Evolutionary conservation across 2,888 invertebrate species (phyloP), one percentile per base, ranked within the genome.

Genomic region (Ochropleura leucogaster): DNA sequence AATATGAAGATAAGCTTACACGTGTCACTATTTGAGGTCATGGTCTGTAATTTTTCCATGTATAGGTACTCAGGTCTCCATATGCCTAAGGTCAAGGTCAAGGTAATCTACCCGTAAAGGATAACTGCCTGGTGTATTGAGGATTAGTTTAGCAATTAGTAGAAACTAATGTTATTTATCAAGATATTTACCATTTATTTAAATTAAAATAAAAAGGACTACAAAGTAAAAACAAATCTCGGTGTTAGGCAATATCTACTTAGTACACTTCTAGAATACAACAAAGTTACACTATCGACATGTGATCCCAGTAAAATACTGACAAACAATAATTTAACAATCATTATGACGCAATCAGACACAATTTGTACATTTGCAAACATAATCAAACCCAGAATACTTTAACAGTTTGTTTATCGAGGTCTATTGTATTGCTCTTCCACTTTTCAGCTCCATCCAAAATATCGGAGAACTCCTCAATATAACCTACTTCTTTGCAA

Each of bases 361-460:
- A 87, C 87, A 75, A 86, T 91, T 93, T 92, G 92, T 91, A 93
- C 92, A 87, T 85, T 83, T 64, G 77, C 83, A 77, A 84, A 83
- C 65, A 77, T 78, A 70, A 80, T 94, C 81, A 96, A 82, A 96
- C 96, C 96, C 96, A 96, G 90, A 96, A 96, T 73, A 96, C 96
- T 93, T 96, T 94, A 12, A 96, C 92, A 68, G 92, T 89, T 89
- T 95, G 95, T 80, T 95, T 94, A 71, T 95, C 94, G 55, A 95
- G 84, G 84, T 93, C 93, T 71, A 94, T 87, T 7, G 91, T 78
- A 63, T 92, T 92, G 70, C 89, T 89, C 85, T 94, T 95, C 96
- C 96, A 96, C 79, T 94, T 94, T 67, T 93, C 92, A 44, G 88
- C 83, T 60, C 92, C 93, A 66, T 92, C 90, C 51, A 93, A 75